Evolutionary conservation across 2,113 vertebrate genomes (phyloP), one percentile per base, ranked within the genome.

Genomic region (Grus americana): DNA sequence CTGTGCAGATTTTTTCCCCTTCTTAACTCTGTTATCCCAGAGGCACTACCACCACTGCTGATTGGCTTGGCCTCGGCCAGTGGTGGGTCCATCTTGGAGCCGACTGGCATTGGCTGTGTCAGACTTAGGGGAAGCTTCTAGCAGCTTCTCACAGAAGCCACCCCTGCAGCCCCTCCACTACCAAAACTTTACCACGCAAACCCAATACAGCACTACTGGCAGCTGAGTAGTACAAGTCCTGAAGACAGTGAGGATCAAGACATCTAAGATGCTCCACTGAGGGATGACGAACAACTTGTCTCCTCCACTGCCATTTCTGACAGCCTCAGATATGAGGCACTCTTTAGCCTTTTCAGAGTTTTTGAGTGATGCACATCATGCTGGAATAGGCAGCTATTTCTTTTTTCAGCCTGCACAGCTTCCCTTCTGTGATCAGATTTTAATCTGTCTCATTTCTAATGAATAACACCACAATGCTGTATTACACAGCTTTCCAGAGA

Each of bases 401-500:
- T 67, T 67, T 79, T 88, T 65, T n/a, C 36, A 4, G 65, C 61
- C 50, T 81, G 72, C 52, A 79, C 61, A 87, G 32, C 42, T 58
- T 94, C 36, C 32, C 34, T 92, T 79, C 47, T 92, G 74, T 86
- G 81, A 90, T 92, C 71, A 66, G 90, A 87, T 92, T 94, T 95
- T 94, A 97, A 96, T 91, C 91, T 80, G 66, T 79, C 70, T 93
- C 52, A 75, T 91, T 96, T 89, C 93, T 95, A 95, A 96, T 91
- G 93, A 95, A 87, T 94, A 95, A 87, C 78, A 95, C 38, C 55
- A 81, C 73, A 61, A 29, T 61, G 89, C 68, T 92, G 91, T 89
- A 95, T 81, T 79, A 79, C 24, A 79, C 16, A 75, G 73, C 55
- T 92, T 96, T 89, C 61, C 73, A 82, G 49, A 90, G 94, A 95